Percentiles rank a stretch among this genome's conserved stretches.
phyloP scores from a whole-genome alignment of 2,113 vertebrate species.

The Carassius carassius region DNA sequence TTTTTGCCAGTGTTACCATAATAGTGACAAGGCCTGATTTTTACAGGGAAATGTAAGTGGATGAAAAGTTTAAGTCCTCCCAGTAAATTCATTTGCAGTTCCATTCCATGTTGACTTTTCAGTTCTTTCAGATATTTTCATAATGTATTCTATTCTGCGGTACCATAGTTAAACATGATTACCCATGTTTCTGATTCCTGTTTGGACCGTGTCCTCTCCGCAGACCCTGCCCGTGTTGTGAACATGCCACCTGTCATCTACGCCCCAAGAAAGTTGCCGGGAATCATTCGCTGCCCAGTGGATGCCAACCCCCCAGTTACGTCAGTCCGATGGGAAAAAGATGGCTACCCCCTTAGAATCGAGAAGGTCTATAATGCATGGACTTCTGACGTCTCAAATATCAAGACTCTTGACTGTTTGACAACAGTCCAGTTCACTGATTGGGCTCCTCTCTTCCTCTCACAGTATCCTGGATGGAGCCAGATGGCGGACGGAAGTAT shows the following conservation, averaged over 20 bases:
- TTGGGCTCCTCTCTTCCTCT: constrained; percentile 19
- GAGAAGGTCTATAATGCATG: constrained; percentile 83
- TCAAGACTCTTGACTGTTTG: constrained; percentile 1
- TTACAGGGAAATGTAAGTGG: too few relatives aligned
- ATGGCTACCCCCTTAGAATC: constrained; percentile 91
- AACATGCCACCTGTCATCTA: constrained; percentile 98
- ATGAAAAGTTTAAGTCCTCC: too few relatives aligned
- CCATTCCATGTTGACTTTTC: too few relatives aligned
- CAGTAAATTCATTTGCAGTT: too few relatives aligned
- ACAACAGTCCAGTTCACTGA: background rate
- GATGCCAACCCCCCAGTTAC: constrained; percentile 94
- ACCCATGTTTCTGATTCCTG: background rate
- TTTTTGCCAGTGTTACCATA: too few relatives aligned
- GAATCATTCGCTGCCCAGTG: constrained; percentile 95
- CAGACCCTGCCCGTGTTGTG: constrained; percentile 96
- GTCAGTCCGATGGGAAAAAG: constrained; percentile 97
- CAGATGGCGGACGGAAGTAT: constrained; percentile 94
- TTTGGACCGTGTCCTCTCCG: background rate
- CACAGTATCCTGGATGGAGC: constrained; percentile 92
- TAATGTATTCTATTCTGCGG: too few relatives aligned
- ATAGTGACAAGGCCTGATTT: too few relatives aligned
- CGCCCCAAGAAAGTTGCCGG: constrained; percentile 93
- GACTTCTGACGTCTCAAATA: background rate
- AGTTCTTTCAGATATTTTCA: too few relatives aligned
- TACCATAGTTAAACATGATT: background rate